Evolutionary conservation across 2,888 invertebrate genomes (phyloP).

Genomic region (Stictocephala bisonia): DNA sequence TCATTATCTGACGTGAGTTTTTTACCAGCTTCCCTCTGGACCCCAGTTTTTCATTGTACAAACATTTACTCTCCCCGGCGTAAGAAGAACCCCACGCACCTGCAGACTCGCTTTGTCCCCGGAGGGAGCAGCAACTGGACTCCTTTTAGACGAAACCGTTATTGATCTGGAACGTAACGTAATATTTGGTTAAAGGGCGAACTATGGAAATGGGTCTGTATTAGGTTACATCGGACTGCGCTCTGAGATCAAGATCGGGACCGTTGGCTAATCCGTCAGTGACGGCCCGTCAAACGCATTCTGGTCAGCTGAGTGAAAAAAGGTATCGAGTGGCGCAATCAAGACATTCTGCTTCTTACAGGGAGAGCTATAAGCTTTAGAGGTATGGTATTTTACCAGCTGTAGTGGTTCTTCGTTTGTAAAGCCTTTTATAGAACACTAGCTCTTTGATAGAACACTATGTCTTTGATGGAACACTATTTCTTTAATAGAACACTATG

Average conservation of each 20-base stretch:
- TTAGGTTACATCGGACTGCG: not conserved
- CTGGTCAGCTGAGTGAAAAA: not conserved
- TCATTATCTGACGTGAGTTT: conserved; percentile 22
- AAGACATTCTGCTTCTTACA: not conserved
- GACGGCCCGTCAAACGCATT: not conserved
- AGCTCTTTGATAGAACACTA: too few species aligned
- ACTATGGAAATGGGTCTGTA: conserved; percentile 15
- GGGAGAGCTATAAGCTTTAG: too few species aligned
- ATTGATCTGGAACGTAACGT: not conserved
- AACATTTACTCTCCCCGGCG: conserved; percentile 28
- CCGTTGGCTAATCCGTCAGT: conserved; percentile 31
- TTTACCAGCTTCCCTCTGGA: conserved; percentile 4
- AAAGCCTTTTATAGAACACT: too few species aligned
- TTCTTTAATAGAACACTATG: too few species aligned
- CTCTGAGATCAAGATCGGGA: not conserved
- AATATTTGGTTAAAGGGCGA: not conserved
- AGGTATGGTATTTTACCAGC: too few species aligned
- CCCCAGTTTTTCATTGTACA: conserved; percentile 28
- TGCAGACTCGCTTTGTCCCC: not conserved
- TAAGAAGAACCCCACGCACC: not conserved
- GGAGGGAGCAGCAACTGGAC: conserved; percentile 17
- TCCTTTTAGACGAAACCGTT: conserved; percentile 11
- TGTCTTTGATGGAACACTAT: too few species aligned
- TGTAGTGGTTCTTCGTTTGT: too few species aligned
- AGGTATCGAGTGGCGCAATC: conserved; percentile 29